Conservation (phyloP, 1,140 invertebrate species). For the Drosophila erecta region DNA sequence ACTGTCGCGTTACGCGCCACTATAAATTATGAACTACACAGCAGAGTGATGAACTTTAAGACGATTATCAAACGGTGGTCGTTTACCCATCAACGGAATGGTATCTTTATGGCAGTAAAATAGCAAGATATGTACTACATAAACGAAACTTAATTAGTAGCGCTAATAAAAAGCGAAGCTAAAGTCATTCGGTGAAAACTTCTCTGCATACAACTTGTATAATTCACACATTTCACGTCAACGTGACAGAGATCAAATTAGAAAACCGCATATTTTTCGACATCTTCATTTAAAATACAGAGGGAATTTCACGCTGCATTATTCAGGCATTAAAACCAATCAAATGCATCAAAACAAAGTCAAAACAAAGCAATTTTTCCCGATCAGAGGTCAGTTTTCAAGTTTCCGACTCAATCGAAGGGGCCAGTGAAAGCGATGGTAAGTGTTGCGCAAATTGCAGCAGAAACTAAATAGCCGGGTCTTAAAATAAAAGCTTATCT, state of each 20-base stretch:
- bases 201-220: conserved; percentile 30
- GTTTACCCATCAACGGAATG: conserved; percentile 2
- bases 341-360: conserved; percentile 22
- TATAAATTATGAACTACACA: conserved; percentile 39
- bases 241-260: conserved; percentile 56
- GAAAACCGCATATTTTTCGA: conserved; percentile 47
- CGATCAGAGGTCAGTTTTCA: conserved; percentile 14
- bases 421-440: conserved; percentile 61
- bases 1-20: conserved; percentile 39
- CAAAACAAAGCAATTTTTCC: conserved; percentile 23
- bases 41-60: conserved; percentile 55
- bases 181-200: conserved; percentile 55
- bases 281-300: conserved; percentile 16
- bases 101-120: conserved; percentile 6
- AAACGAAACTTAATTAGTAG: conserved; percentile 22
- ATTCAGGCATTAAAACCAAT: conserved; percentile 35
- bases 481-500: conserved; percentile 45
- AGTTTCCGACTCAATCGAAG: conserved; percentile 15
- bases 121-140: conserved; percentile 7
- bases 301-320: conserved; percentile 38
- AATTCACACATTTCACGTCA: conserved; percentile 77
- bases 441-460: conserved; percentile 65
- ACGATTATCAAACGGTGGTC: conserved; percentile 57
- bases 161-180: conserved; percentile 56
- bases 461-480: conserved; percentile 12